A percentile compares a stretch with the other conserved stretches of the same genome.
phyloP scores from a whole-genome alignment of 2,888 invertebrate genomes.

The Dascillus cervinus region DNA sequence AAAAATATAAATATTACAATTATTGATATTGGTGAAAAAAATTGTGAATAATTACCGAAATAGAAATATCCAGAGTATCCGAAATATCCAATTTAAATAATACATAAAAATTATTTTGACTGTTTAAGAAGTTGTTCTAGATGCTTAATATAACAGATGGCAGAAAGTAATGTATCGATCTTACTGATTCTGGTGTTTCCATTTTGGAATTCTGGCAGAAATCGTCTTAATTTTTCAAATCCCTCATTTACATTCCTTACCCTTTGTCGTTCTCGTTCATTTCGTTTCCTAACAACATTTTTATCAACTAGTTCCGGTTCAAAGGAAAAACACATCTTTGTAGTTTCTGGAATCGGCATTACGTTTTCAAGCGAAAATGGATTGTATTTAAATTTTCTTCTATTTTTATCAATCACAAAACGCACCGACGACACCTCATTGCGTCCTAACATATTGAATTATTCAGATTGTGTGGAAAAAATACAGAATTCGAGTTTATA shows the following conservation, averaged over 20 bases:
- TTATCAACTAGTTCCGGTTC: slow-evolving; percentile 8
- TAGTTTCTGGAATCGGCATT: slow-evolving; percentile 13
- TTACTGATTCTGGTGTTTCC: slow-evolving; percentile 19
- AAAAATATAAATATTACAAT: too few relatives aligned
- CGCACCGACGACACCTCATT: too few relatives aligned
- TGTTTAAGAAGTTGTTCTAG: slow-evolving; percentile 7
- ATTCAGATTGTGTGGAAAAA: too few relatives aligned
- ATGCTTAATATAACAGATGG: slow-evolving; percentile 16
- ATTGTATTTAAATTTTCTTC: too few relatives aligned
- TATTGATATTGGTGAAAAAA: too few relatives aligned
- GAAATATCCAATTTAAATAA: background rate
- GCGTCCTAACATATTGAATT: too few relatives aligned
- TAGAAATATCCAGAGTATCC: too few relatives aligned
- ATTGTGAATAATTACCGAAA: too few relatives aligned
- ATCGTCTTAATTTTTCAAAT: slow-evolving; percentile 21
- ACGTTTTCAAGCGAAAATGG: slow-evolving; percentile 8
- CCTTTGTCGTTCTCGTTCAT: slow-evolving; percentile 20
- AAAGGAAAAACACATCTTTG: slow-evolving; percentile 9
- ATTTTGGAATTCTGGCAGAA: slow-evolving; percentile 8
- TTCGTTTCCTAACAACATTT: slow-evolving; percentile 17
- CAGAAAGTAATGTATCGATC: slow-evolving; percentile 20
- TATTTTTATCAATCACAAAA: too few relatives aligned
- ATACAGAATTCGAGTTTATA: too few relatives aligned
- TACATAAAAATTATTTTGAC: background rate
- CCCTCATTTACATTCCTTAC: slow-evolving; percentile 24